Base-by-base conservation (phyloP, 2,797 vertebrate genomes). In the Falco novaeseelandiae region DNA sequence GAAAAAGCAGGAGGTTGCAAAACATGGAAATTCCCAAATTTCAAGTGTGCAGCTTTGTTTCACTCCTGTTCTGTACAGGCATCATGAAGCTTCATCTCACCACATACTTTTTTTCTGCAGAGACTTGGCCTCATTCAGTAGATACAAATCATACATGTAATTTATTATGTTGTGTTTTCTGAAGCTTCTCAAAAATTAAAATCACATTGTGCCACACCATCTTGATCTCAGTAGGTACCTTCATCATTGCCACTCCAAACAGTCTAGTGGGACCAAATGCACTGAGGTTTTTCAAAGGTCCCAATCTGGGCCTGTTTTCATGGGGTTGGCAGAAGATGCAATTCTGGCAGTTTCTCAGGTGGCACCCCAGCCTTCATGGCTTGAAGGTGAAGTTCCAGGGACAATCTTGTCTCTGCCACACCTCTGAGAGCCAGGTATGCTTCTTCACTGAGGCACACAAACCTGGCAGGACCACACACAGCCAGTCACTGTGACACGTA, bases 331-430 rank as follows among this genome's bases (percentile, higher is more conserved):
- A 91, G 69, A 58, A 81, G 48, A 69, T 42, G 12, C 4, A 44
- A 8, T 80, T 89, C 42, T 87, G 34, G 48, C 20, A 58, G 26
- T 36, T 52, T 32, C 29, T 55, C 48, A 55, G 12, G 30, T 57
- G 40, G 12, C 30, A 67, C 0, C 0, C 11, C 34, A 76, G 15
- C 21, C 23, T 57, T 76, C 30, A 14, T 4, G 14, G n/a, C n/a
- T 63, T 85, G 27, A 49, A 72, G 7, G 12, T 55, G 22, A 57
- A 87, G 40, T 23, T 74, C 62, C 29, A 79, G 40, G 42, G 34
- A 20, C 17, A 63, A 23, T 21, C 18, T 38, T 63, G 19, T 16
- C 57, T n/a, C 65, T 85, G 34, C 19, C 48, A 22, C 26, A 20
- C 18, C 19, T 69, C 49, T 72, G 42, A 46, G n/a, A 72, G 5